Percentiles rank a stretch among this genome's conserved stretches.
These are phyloP conservation scores for Acanthosepion pharaonis DNA, from an alignment of 2,888 invertebrate genomes.

Conservation along the genomic window DNA sequence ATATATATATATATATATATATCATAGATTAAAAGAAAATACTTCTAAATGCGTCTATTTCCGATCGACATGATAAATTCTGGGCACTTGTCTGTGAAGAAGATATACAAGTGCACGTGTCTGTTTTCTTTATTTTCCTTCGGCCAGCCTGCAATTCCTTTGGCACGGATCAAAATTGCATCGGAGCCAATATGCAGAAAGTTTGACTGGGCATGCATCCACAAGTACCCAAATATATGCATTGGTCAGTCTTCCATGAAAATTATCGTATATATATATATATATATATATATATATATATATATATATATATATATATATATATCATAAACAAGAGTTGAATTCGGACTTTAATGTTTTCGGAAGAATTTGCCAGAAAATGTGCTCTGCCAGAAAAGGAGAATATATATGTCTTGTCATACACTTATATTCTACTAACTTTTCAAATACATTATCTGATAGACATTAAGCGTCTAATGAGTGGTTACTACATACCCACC, in stretches of 20 bases:
- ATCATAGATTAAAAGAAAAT: background rate
- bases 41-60: background rate
- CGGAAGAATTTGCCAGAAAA: no score
- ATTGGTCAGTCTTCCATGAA: background rate
- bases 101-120: background rate
- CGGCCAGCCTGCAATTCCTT: background rate
- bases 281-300: background rate
- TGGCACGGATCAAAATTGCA: background rate
- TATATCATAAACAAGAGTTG: no score
- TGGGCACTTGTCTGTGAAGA: background rate
- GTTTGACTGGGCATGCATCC: conserved; percentile 33
- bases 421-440: no score
- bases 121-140: background rate
- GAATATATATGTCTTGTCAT: no score
- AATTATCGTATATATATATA: background rate
- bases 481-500: no score
- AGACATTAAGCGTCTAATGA: no score
- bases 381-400: no score
- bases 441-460: no score
- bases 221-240: background rate
- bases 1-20: background rate
- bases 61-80: background rate
- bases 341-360: no score
- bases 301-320: background rate
- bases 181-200: background rate